Evolutionary conservation across 2,797 vertebrate genomes (phyloP).

Genomic region (Oreonectes daqikongensis): DNA sequence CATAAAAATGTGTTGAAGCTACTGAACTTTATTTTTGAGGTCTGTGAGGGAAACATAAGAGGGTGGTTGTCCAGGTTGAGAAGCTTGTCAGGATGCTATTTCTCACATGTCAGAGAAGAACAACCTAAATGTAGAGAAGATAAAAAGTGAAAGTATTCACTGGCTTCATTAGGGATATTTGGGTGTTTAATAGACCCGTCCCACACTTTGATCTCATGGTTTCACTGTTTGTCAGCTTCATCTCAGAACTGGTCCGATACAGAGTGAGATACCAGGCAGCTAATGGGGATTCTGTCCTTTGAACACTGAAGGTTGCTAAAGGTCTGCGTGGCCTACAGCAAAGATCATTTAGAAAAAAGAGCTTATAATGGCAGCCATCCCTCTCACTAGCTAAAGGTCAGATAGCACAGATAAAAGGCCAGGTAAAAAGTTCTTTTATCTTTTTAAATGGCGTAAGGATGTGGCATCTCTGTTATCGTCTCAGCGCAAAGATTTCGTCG

Average conservation of each 20-base stretch:
- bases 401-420: conserved; percentile 66
- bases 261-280: conserved; percentile 49
- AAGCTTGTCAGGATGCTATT: conserved; percentile 40
- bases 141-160: conserved; percentile 56
- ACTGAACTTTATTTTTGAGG: neutral
- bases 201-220: conserved; percentile 50
- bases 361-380: conserved; percentile 55
- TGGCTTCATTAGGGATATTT: conserved; percentile 61
- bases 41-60: conserved; percentile 12
- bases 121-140: conserved; percentile 35
- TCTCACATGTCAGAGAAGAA: conserved; percentile 14
- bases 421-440: conserved; percentile 54
- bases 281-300: conserved; percentile 61
- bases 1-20: neutral
- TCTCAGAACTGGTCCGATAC: conserved; percentile 54
- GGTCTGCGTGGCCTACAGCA: conserved; percentile 65
- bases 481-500: conserved; percentile 12
- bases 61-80: conserved; percentile 6
- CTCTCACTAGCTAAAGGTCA: conserved; percentile 73
- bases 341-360: conserved; percentile 62
- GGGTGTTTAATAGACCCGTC: conserved; percentile 59
- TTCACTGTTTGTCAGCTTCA: conserved; percentile 47
- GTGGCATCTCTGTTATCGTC: conserved; percentile 26
- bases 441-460: conserved; percentile 49
- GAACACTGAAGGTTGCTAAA: conserved; percentile 70